A percentile compares a stretch with the other conserved stretches of the same genome.
These are phyloP conservation scores for Lasaia peninsularis DNA, from an alignment of 1,140 invertebrate genomes.

Conservation along the genomic window DNA sequence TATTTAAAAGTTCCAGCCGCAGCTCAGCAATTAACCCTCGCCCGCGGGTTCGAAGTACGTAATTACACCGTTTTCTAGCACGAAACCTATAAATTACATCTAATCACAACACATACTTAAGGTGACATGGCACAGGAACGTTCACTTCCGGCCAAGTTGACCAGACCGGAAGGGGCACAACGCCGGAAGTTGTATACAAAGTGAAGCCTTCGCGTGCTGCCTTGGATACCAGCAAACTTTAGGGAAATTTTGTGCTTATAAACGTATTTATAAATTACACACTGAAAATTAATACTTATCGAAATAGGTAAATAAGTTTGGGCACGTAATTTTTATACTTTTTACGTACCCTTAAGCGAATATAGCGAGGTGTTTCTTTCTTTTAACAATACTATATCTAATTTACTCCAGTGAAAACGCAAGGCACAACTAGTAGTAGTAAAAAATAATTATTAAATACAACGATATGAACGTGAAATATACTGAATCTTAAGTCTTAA, in stretches of 20 bases:
- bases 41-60: constrained; percentile 9
- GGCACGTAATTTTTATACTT: too few relatives aligned
- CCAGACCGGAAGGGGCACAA: constrained; percentile 57
- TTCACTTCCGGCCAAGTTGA: constrained; percentile 53
- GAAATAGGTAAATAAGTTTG: too few relatives aligned
- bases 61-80: constrained; percentile 32
- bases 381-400: too few relatives aligned
- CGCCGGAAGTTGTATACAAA: constrained; percentile 73
- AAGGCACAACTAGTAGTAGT: too few relatives aligned
- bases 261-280: too few relatives aligned
- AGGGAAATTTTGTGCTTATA: neutral
- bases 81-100: constrained; percentile 52
- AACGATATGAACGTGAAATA: too few relatives aligned
- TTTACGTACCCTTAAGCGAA: too few relatives aligned
- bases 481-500: too few relatives aligned
- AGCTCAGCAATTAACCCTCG: neutral
- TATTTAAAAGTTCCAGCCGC: neutral
- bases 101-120: constrained; percentile 69
- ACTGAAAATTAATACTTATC: too few relatives aligned
- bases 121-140: constrained; percentile 67
- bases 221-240: constrained; percentile 25
- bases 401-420: too few relatives aligned
- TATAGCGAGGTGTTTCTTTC: too few relatives aligned
- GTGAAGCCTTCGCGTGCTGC: constrained; percentile 64
- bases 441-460: too few relatives aligned